Evolutionary conservation across 2,797 vertebrate genomes (phyloP).

Genomic region (Tolypeutes matacus): DNA sequence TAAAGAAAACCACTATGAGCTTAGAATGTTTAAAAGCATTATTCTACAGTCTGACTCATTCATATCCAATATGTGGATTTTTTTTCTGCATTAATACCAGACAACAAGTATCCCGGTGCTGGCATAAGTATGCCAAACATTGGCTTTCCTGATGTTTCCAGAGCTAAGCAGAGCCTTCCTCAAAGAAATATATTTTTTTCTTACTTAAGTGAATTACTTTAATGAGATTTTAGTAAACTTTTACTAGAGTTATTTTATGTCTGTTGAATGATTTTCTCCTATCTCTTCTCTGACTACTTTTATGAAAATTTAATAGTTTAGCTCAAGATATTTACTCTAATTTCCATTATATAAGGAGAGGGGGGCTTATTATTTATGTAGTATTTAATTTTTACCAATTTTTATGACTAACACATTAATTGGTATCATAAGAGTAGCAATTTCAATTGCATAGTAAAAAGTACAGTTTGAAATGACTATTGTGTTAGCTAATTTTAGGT

Average conservation of each 20-base stretch:
- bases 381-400: background rate
- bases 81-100: constrained; percentile 43
- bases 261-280: background rate
- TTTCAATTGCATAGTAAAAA: background rate
- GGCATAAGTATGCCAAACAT: background rate
- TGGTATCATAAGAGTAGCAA: background rate
- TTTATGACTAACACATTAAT: background rate
- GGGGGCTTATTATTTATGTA: background rate
- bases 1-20: background rate
- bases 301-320: constrained; percentile 10
- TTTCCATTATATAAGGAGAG: background rate
- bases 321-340: background rate
- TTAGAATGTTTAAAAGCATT: constrained; percentile 2
- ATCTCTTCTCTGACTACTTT: background rate
- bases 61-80: background rate
- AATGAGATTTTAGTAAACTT: background rate
- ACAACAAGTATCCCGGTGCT: background rate
- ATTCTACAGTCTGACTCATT: constrained; percentile 32
- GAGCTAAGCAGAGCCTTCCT: background rate
- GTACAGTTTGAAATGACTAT: background rate
- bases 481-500: background rate
- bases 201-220: constrained; percentile 11
- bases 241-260: background rate
- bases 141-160: background rate
- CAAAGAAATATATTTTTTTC: background rate